A percentile compares a stretch with the other conserved stretches of the same genome.
Conservation (phyloP, 2,888 invertebrate species). For the Idaea aversata region DNA sequence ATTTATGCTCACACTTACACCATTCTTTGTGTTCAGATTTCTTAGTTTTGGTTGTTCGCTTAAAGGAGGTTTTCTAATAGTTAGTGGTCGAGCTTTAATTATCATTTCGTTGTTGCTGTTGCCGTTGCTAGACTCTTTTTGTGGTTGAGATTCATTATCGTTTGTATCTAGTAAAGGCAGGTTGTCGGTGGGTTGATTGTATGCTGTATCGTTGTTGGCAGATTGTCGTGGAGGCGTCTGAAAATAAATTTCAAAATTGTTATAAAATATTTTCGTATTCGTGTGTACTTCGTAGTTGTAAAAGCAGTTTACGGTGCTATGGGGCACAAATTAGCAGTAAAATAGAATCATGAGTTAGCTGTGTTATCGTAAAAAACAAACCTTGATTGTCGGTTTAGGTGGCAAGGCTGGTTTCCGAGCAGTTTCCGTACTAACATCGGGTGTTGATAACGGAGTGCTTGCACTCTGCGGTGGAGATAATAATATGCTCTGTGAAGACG, state of each 20-base stretch:
- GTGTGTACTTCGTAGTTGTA: too few species aligned
- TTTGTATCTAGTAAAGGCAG: slow-evolving; percentile 60
- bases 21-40: slow-evolving; percentile 77
- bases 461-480: slow-evolving; percentile 82
- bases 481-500: slow-evolving; percentile 67
- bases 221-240: slow-evolving; percentile 78
- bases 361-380: slow-evolving; percentile 31
- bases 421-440: slow-evolving; percentile 78
- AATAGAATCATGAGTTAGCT: not conserved
- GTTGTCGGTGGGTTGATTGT: slow-evolving; percentile 54
- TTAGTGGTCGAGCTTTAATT: slow-evolving; percentile 90
- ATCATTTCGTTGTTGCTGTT: slow-evolving; percentile 66
- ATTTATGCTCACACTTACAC: slow-evolving; percentile 85
- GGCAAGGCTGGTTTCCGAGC: slow-evolving; percentile 88
- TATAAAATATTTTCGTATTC: not conserved
- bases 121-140: slow-evolving; percentile 72
- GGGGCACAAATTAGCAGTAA: not conserved
- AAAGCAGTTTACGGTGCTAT: not conserved
- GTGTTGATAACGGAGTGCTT: slow-evolving; percentile 80
- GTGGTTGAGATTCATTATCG: slow-evolving; percentile 53
- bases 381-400: slow-evolving; percentile 88
- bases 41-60: slow-evolving; percentile 89
- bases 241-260: slow-evolving; percentile 31
- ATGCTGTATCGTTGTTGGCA: slow-evolving; percentile 62
- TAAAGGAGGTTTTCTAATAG: slow-evolving; percentile 90